phyloP scores from a whole-genome alignment of 1,140 invertebrate genomes.

The Dolichoris vasculosae region DNA sequence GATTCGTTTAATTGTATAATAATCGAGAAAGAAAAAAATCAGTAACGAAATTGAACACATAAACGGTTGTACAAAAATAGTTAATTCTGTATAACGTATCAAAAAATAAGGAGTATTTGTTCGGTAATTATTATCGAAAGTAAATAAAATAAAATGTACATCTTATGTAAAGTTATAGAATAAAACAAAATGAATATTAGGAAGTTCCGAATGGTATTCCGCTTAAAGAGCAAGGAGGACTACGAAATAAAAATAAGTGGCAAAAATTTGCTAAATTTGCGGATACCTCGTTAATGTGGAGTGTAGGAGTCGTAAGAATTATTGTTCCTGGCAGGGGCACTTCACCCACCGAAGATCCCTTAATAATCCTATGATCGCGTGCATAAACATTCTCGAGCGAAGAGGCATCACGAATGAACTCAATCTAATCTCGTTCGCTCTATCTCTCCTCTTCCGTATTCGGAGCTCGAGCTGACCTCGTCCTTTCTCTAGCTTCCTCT shows the following conservation, averaged over 20 bases:
- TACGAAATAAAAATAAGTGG: neutral
- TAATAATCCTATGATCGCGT: neutral
- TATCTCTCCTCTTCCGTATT: neutral
- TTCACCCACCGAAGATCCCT: neutral
- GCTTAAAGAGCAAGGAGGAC: too few relatives aligned
- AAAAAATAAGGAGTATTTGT: too few relatives aligned
- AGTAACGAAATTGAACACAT: too few relatives aligned
- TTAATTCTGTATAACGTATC: too few relatives aligned
- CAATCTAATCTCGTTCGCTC: constrained; percentile 3
- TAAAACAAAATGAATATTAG: too few relatives aligned
- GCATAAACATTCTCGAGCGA: constrained; percentile 15
- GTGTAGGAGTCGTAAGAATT: neutral
- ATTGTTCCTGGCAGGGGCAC: neutral
- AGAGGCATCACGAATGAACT: constrained; percentile 24
- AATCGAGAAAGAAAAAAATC: too few relatives aligned
- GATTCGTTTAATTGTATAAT: too few relatives aligned
- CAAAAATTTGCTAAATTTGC: neutral
- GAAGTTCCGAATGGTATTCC: too few relatives aligned
- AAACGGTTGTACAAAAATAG: too few relatives aligned
- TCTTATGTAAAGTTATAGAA: too few relatives aligned
- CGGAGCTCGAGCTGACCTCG: neutral
- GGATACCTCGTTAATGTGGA: neutral
- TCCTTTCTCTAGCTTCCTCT: neutral
- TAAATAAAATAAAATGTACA: too few relatives aligned
- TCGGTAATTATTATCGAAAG: too few relatives aligned